A percentile compares a stretch with the other conserved stretches of the same genome.
phyloP scores from a whole-genome alignment of 2,888 invertebrate genomes.

The Agriopis aurantiaria region DNA sequence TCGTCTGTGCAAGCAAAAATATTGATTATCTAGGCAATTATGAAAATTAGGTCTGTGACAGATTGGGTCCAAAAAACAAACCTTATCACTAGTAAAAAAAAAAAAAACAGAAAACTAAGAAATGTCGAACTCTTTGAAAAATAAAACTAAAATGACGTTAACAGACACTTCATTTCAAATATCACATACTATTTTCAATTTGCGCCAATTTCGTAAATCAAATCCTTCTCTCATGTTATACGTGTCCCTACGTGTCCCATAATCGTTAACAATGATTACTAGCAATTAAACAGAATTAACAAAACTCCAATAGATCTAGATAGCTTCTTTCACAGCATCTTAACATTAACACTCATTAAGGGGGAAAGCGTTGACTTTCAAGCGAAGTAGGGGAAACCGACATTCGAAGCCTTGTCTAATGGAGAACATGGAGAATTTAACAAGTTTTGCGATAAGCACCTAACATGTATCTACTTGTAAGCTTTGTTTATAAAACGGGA shows the following conservation, averaged over 20 bases:
- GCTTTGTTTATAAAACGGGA: not conserved
- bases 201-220: too few species aligned
- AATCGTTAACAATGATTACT: not conserved
- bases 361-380: slow-evolving; percentile 21
- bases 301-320: slow-evolving; percentile 2
- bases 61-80: too few species aligned
- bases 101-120: too few species aligned
- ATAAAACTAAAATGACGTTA: too few species aligned
- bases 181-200: too few species aligned
- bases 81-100: too few species aligned
- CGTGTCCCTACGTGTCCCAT: not conserved
- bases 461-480: slow-evolving; percentile 2
- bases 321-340: slow-evolving; percentile 7
- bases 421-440: slow-evolving; percentile 12
- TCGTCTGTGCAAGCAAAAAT: too few species aligned
- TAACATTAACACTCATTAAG: slow-evolving; percentile 24
- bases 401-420: slow-evolving; percentile 14
- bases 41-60: too few species aligned
- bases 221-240: too few species aligned
- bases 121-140: too few species aligned
- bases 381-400: slow-evolving; percentile 8
- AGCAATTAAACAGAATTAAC: slow-evolving; percentile 8
- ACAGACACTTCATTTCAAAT: too few species aligned
- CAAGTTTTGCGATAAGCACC: slow-evolving; percentile 20
- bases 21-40: too few species aligned